Percentiles rank a stretch among this genome's conserved stretches.
These are phyloP conservation scores for Drosophila eugracilis DNA, from an alignment of 1,140 invertebrate genomes.

Conservation along the genomic window DNA sequence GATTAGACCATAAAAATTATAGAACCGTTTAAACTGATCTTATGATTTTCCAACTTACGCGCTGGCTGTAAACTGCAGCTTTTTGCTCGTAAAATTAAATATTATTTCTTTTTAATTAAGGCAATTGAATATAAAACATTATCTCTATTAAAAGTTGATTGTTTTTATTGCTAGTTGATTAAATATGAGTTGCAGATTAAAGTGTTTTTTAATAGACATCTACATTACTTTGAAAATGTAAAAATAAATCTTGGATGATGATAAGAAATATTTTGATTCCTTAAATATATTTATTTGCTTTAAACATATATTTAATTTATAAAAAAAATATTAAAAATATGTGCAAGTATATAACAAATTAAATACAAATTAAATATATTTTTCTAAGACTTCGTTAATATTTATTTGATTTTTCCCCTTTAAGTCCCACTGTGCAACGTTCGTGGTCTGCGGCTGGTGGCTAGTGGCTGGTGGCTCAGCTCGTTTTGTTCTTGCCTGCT, in stretches of 20 bases:
- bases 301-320: too few species aligned
- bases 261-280: not conserved
- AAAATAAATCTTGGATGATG: too few species aligned
- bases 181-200: not conserved
- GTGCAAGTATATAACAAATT: too few species aligned
- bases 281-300: too few species aligned
- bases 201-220: not conserved
- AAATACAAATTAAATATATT: too few species aligned
- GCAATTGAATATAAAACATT: not conserved
- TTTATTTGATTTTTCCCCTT: not conserved
- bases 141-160: not conserved
- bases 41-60: not conserved
- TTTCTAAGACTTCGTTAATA: not conserved
- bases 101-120: not conserved
- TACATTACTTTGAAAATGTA: too few species aligned
- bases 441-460: constrained; percentile 21
- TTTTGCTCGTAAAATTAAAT: not conserved
- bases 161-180: not conserved
- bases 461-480: constrained; percentile 24
- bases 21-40: not conserved
- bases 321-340: too few species aligned
- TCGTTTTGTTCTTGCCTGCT: constrained; percentile 75
- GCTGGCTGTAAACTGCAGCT: not conserved
- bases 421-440: constrained; percentile 19
- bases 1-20: not conserved